Evolutionary conservation across 2,797 vertebrate genomes (phyloP).

Genomic region (Amblyopsis hoosieri): DNA sequence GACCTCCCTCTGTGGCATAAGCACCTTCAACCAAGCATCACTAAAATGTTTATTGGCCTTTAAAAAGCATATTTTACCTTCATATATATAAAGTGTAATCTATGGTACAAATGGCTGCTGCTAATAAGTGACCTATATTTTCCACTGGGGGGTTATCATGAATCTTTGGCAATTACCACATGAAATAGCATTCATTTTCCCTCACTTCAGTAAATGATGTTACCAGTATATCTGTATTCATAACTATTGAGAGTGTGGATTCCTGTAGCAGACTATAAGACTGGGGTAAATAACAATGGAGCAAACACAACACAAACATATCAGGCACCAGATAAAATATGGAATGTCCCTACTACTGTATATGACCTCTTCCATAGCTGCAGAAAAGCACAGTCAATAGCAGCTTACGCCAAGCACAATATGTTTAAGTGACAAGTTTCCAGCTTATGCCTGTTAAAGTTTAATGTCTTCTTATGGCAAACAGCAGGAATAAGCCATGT

Average conservation of each 20-base stretch:
- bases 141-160: slow-evolving; percentile 48
- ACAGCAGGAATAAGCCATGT: slow-evolving; percentile 26
- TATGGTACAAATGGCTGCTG: slow-evolving; percentile 44
- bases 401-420: slow-evolving; percentile 16
- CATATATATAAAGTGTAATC: slow-evolving; percentile 50
- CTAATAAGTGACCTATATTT: slow-evolving; percentile 59
- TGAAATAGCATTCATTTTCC: slow-evolving; percentile 56
- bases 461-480: slow-evolving; percentile 43
- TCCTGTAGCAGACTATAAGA: slow-evolving; percentile 40
- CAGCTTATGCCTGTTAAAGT: slow-evolving; percentile 25
- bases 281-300: slow-evolving; percentile 27
- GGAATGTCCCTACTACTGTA: slow-evolving; percentile 3
- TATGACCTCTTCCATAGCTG: slow-evolving; percentile 20
- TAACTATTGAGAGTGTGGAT: slow-evolving; percentile 42
- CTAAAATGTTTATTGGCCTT: slow-evolving; percentile 57
- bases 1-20: slow-evolving; percentile 41
- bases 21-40: slow-evolving; percentile 46
- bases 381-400: slow-evolving; percentile 18
- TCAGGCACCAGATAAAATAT: slow-evolving; percentile 20
- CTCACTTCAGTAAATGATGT: slow-evolving; percentile 63
- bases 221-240: slow-evolving; percentile 51
- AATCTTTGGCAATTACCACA: slow-evolving; percentile 62
- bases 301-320: slow-evolving; percentile 24
- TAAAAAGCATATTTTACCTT: slow-evolving; percentile 49
- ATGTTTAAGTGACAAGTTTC: slow-evolving; percentile 24